Conservation (phyloP, 1,140 invertebrate species). For the Neotoxoptera formosana region DNA sequence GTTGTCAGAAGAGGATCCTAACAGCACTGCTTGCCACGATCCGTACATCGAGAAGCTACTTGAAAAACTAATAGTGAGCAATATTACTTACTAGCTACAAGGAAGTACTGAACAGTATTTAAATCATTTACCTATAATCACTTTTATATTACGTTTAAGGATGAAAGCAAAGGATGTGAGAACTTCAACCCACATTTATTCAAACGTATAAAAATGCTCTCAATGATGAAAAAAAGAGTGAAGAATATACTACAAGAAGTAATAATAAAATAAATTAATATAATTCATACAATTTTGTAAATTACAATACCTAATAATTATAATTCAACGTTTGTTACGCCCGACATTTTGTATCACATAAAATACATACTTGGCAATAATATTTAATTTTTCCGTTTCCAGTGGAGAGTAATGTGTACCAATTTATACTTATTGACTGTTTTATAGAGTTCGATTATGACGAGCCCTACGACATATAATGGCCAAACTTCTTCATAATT, state of each 20-base stretch:
- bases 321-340: neutral
- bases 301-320: neutral
- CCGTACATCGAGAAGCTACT: conserved; percentile 15
- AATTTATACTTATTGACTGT: neutral
- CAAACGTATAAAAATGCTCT: conserved; percentile 45
- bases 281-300: neutral
- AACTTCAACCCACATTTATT: neutral
- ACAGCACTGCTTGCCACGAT: conserved; percentile 39
- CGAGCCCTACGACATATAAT: neutral
- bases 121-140: neutral
- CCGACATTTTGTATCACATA: neutral
- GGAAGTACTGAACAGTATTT: neutral
- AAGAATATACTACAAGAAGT: conserved; percentile 32
- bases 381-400: too few relatives aligned
- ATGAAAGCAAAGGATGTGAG: neutral
- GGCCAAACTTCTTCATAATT: neutral
- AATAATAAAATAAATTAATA: neutral
- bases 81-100: too few relatives aligned
- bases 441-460: neutral
- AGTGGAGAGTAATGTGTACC: neutral
- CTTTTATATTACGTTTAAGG: neutral
- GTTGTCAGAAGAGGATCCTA: conserved; percentile 32
- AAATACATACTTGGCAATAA: too few relatives aligned
- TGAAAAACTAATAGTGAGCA: conserved; percentile 18
- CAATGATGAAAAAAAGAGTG: conserved; percentile 34